Evolutionary conservation across 2,797 vertebrate species (phyloP), one percentile per base, ranked within the genome.

Genomic region (Helicolenus hilgendorfi): DNA sequence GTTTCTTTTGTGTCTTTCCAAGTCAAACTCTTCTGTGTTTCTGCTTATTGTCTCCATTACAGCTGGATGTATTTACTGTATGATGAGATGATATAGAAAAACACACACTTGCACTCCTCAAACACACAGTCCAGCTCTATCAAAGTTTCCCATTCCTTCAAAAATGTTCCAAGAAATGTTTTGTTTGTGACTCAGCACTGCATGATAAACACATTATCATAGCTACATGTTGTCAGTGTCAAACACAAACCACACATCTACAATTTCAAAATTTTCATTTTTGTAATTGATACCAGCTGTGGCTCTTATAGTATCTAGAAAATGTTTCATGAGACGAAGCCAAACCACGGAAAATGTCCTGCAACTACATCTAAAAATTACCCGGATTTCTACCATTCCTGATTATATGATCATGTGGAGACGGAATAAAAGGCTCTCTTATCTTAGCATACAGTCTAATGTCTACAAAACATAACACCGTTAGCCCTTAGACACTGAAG

Each of bases 141-240:
- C 49, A 76, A 63, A 18, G 67, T 63, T 49, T 84, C 64, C 22
- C 29, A 78, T 77, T 83, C 53, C 56, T 71, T n/a, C 11, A 67
- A 38, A 86, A 45, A 24, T 35, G 58, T 81, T 70, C 26, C 0
- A 24, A 74, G 63, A 87, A 77, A 85, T 78, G 62, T 87, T 84
- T 82, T 68, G 20, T 63, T 84, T 88, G 35, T 45, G 70, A 86
- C 62, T 82, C 56, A 24, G 35, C 6, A 2, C 73, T 35, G 64
- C 80, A 88, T 64, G 82, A 85, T 77, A 84, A 91, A 91, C 79
- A 87, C 83, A 90, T 89, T 72, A 83, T 63, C 78, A 59, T 63
- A 65, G 38, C 79, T 72, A 36, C 79, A 74, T 64, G 83, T 56
- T 75, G 84, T 76, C 63, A 67, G 82, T 63, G 79, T 85, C 85